Conservation (phyloP, 2,797 vertebrate genomes). For the Mormyrus proboscirostris region DNA sequence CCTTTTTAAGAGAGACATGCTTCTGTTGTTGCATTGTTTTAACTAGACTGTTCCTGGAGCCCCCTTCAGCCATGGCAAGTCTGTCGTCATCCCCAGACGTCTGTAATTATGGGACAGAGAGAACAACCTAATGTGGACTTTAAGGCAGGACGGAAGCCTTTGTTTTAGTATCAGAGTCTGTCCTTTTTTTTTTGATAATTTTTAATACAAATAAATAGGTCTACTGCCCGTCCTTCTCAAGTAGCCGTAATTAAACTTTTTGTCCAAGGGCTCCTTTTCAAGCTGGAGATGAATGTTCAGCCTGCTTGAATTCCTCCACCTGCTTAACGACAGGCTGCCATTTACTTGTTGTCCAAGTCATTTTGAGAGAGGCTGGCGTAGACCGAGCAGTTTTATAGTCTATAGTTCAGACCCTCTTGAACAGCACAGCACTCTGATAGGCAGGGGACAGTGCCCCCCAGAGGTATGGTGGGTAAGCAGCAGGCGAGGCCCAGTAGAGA, state of each 20-base stretch:
- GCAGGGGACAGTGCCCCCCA: neutral
- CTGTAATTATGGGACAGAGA: neutral
- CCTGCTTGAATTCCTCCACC: neutral
- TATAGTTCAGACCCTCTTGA: neutral
- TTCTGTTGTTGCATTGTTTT: neutral
- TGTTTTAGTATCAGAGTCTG: neutral
- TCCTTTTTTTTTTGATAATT: constrained; percentile 6
- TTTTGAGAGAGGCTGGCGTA: neutral
- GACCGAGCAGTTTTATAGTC: neutral
- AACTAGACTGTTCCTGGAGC: neutral
- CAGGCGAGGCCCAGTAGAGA: neutral
- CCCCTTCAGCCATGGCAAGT: neutral
- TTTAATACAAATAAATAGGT: constrained; percentile 6
- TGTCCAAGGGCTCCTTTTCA: neutral
- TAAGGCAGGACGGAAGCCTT: neutral
- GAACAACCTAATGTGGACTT: neutral
- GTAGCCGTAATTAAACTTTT: neutral
- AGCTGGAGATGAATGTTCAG: neutral
- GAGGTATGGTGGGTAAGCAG: neutral
- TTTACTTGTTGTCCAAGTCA: neutral
- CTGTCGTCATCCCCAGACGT: neutral
- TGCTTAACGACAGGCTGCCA: neutral
- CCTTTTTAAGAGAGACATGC: neutral
- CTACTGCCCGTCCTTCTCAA: neutral
- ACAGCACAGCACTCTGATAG: neutral